These are phyloP conservation scores for Rafetus swinhoei DNA, from an alignment of 2,113 vertebrate genomes.

Conservation along the genomic window DNA sequence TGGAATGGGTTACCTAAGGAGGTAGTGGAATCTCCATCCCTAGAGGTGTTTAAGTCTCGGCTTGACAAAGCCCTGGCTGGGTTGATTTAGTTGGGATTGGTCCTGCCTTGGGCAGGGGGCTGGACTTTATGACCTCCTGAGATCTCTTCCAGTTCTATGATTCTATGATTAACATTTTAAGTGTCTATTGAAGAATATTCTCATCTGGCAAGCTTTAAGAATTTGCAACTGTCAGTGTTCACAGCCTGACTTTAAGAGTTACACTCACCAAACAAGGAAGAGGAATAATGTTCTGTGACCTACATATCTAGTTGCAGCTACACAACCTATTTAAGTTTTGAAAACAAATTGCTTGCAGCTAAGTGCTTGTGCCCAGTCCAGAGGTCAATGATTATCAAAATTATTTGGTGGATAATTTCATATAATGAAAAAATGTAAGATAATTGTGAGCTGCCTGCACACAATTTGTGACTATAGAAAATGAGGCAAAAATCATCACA, in stretches of 20 bases:
- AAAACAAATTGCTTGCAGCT: neutral
- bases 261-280: neutral
- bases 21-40: too few species aligned
- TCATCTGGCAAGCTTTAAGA: neutral
- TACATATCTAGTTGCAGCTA: neutral
- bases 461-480: neutral
- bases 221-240: neutral
- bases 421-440: neutral
- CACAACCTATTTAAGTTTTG: neutral
- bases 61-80: too few species aligned
- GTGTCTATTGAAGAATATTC: neutral
- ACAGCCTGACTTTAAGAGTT: neutral
- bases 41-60: too few species aligned
- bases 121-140: too few species aligned
- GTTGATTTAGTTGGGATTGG: too few species aligned
- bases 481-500: neutral
- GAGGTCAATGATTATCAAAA: neutral
- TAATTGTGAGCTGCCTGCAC: neutral
- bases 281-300: neutral
- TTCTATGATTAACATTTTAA: neutral
- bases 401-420: neutral
- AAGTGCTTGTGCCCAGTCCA: neutral
- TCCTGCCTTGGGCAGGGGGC: too few species aligned
- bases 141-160: too few species aligned
- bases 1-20: too few species aligned